phyloP scores from a whole-genome alignment of 2,113 vertebrate species.

The Ctenomys sociabilis region DNA sequence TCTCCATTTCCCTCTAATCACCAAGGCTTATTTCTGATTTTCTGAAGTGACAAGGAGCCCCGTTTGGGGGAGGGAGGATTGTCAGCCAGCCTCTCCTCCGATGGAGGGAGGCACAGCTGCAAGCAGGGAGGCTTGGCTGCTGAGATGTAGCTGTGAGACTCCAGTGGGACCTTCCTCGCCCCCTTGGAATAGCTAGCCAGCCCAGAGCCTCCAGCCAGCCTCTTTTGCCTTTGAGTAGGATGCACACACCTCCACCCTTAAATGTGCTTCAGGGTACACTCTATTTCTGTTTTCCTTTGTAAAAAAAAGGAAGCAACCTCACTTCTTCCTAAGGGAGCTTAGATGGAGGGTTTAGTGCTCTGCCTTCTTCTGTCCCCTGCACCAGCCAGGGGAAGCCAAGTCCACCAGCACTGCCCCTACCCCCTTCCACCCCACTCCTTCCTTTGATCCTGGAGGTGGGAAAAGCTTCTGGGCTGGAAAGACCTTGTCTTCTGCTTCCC shows the following conservation, averaged over 20 bases:
- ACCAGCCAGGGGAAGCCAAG: neutral
- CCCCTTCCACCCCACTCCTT: neutral
- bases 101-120: slow-evolving; percentile 45
- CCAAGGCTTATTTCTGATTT: slow-evolving; percentile 84
- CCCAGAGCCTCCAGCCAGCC: neutral
- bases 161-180: neutral
- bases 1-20: slow-evolving; percentile 79
- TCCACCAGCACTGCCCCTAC: neutral
- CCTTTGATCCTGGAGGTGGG: neutral
- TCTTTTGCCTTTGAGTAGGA: neutral
- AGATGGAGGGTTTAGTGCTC: neutral
- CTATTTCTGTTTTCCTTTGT: neutral
- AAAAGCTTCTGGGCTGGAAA: neutral
- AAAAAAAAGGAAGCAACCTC: slow-evolving; percentile 5
- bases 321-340: neutral
- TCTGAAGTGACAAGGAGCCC: slow-evolving; percentile 82
- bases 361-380: neutral
- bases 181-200: neutral
- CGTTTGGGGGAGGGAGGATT: slow-evolving; percentile 73
- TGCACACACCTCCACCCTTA: neutral
- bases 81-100: slow-evolving; percentile 75
- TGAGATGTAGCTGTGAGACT: neutral
- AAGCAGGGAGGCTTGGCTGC: slow-evolving; percentile 47
- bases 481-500: neutral
- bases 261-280: neutral